Evolutionary conservation across 2,113 vertebrate genomes (phyloP), one percentile per base, ranked within the genome.

Genomic region (Sinocyclocheilus maitianheensis): DNA sequence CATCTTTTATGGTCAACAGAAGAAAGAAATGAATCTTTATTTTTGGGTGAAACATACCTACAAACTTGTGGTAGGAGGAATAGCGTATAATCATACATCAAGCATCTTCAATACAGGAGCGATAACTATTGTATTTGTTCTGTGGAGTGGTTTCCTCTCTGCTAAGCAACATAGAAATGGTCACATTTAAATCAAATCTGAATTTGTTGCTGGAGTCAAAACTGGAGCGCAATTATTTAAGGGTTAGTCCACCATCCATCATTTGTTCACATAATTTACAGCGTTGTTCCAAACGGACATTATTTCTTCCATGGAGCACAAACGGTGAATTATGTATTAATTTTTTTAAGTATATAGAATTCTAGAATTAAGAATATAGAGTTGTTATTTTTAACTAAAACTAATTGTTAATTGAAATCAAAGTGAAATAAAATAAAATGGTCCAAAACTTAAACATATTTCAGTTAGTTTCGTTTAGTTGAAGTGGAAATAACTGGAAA

Each of bases 121-220:
- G 2, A n/a, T 46, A 75, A 48, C 1, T 4, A 65, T n/a, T 18
- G 22, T n/a, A 43, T 65, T 26, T 80, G 77, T 78, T 60, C n/a
- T 58, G 16, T 78, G 30, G 53, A 58, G 11, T 40, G 30, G 18
- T 58, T 34, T 58, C 18, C 53, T 79, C 53, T 79, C 18, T 60
- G 77, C 77, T 37, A 60, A 79, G 20, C 77, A 51, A 76, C 72
- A 76, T 51, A 76, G 13, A 76, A 76, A 76, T 48, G 72, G 40
- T 40, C 71, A 74, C 37, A 74, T 24, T 26, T 48, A 75, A 6
- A 43, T 76, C 74, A 14, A 51, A 51, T 60, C 30, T 60, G 30
- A 79, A 12, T 60, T 79, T 65, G 34, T n/a, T 65, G 30, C 40
- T 37, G 9, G 9, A 37, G 20, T 79, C 18, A 22, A 40, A 22